Percentiles rank a stretch among this genome's conserved stretches.
phyloP scores from a whole-genome alignment of 2,888 invertebrate species.

The Agrotis ipsilon region DNA sequence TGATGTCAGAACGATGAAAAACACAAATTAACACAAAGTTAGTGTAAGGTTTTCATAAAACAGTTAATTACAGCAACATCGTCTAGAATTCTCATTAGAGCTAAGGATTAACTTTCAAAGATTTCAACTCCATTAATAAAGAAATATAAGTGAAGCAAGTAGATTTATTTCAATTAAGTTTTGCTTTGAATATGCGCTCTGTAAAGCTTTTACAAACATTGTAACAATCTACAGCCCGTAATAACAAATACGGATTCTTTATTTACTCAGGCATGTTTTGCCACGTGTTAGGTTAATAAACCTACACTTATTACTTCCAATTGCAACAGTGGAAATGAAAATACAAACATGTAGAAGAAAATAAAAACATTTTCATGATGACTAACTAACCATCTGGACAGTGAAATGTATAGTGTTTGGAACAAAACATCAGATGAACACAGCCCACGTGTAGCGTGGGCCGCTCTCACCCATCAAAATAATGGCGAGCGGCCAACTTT shows the following conservation, averaged over 20 bases:
- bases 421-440: conserved; percentile 83
- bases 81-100: conserved; percentile 63
- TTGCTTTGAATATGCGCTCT: conserved; percentile 10
- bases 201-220: conserved; percentile 37
- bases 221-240: conserved; percentile 13
- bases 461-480: conserved; percentile 86
- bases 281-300: conserved; percentile 15
- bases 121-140: conserved; percentile 19
- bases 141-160: conserved; percentile 1
- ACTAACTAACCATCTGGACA: conserved; percentile 73
- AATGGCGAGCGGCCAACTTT: conserved; percentile 87
- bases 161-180: conserved; percentile 30
- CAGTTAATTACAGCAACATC: conserved; percentile 71
- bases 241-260: conserved; percentile 19
- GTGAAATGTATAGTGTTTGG: conserved; percentile 70
- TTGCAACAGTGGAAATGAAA: conserved; percentile 34
- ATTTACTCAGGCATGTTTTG: conserved; percentile 16
- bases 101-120: conserved; percentile 63
- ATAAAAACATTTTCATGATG: conserved; percentile 66
- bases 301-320: conserved; percentile 13
- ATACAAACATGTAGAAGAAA: conserved; percentile 48
- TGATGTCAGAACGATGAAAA: conserved; percentile 82
- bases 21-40: conserved; percentile 78
- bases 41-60: conserved; percentile 72
- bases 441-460: conserved; percentile 77